These are phyloP conservation scores for Scylla paramamosain DNA, from an alignment of 1,140 invertebrate species.

Conservation along the genomic window DNA sequence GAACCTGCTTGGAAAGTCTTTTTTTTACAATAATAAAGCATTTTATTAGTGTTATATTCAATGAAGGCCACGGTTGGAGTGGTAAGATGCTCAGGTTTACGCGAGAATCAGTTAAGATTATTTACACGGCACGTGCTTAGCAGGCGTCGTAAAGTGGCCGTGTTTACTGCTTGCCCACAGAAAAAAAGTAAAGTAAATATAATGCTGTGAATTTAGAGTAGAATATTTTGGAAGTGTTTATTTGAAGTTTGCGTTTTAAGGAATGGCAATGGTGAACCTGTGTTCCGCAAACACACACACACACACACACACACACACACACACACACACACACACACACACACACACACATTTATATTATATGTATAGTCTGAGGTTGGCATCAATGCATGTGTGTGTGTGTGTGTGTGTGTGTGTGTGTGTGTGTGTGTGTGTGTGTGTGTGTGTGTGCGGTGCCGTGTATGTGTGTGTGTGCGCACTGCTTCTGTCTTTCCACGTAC, in stretches of 20 bases:
- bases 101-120: neutral
- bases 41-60: neutral
- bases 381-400: neutral
- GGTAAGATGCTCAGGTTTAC: neutral
- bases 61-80: neutral
- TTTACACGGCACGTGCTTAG: neutral
- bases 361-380: no score
- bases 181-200: neutral
- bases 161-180: neutral
- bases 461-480: constrained; percentile 5
- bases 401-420: constrained; percentile 36
- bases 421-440: constrained; percentile 30
- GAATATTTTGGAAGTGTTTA: no score
- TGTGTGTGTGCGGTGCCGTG: constrained; percentile 9
- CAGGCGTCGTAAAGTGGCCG: neutral
- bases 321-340: neutral
- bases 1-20: neutral
- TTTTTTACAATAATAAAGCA: neutral
- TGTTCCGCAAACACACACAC: neutral
- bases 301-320: constrained; percentile 18
- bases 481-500: neutral
- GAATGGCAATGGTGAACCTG: no score
- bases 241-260: no score
- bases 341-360: constrained; percentile 4
- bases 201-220: no score